These are phyloP conservation scores for Campoplex capitator DNA, from an alignment of 2,888 invertebrate genomes.

Conservation along the genomic window DNA sequence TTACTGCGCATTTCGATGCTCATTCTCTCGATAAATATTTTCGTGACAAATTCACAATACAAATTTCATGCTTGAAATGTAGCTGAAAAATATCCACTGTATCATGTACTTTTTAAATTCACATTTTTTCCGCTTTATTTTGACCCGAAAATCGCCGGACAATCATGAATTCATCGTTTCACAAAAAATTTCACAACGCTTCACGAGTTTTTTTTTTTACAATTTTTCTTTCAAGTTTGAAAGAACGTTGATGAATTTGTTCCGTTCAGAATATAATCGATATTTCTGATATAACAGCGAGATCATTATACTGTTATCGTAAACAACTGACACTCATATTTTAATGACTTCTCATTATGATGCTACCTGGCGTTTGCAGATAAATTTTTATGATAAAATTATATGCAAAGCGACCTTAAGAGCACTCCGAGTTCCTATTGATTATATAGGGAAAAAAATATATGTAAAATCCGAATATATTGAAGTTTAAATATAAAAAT, in stretches of 20 bases:
- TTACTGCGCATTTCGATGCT: not conserved
- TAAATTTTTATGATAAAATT: not conserved
- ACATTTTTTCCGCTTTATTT: not conserved
- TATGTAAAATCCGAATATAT: not conserved
- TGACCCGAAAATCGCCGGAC: not conserved
- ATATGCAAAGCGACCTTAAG: not conserved
- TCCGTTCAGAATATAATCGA: no score
- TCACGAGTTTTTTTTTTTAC: not conserved
- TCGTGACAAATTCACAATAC: not conserved
- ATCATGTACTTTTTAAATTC: not conserved
- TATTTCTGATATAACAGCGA: not conserved
- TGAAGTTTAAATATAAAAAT: not conserved
- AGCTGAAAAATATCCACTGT: conserved; percentile 15
- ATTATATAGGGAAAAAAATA: not conserved
- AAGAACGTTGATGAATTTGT: not conserved
- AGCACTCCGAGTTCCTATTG: not conserved
- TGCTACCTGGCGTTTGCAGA: not conserved
- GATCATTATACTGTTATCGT: not conserved
- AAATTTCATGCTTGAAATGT: conserved; percentile 6
- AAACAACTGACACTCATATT: not conserved
- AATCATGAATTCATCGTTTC: not conserved
- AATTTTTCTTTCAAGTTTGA: not conserved
- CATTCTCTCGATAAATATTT: conserved; percentile 1
- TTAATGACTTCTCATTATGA: not conserved
- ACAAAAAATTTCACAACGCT: not conserved